Base-by-base conservation (phyloP, 2,888 invertebrate genomes). In the Rhingia campestris region DNA sequence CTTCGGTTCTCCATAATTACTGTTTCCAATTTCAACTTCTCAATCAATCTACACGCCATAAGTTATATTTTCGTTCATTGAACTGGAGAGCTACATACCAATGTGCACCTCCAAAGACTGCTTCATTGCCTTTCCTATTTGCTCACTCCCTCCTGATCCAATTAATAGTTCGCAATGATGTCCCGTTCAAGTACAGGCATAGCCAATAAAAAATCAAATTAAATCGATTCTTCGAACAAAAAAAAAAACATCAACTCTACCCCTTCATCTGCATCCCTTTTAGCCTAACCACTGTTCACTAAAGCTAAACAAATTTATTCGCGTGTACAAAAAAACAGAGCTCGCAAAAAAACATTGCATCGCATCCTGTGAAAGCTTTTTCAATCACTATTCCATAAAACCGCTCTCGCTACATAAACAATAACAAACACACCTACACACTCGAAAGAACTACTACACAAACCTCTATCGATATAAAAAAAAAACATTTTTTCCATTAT, bases 361-460 rank as follows among this genome's bases (percentile, higher is more conserved):
- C 59, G 45, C 22, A 22, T 22, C 22, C 22, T 2, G 22, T 56
- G 54, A 43, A 39, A 64, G 37, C 47, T 81, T 67, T 22, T 67
- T 63, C 67, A 77, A 69, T 77, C 82, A 69, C 72, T 56, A 73
- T 73, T 53, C 79, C 73, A 69, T 66, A 47, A 45, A 75, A 51
- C 37, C 37, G 45, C 22, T 39, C n/a, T 22, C 22, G 22, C 22
- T 45, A 58, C 53, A 80, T 74, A 74, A 80, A 61, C 58, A 74
- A 67, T 51, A 72, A 66, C 51, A 47, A 4, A 58, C 37, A 73
- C 10, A 37, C n/a, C 9, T 33, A 53, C 41, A 41, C 10, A 39
- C 37, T 76, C 49, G 64, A 7, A 14, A 22, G 41, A 67, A 35
- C 2, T 22, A 2, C 22, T 22, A 22, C 22, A 22, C 14, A 22